Percentiles rank a stretch among this genome's conserved stretches.
These are phyloP conservation scores for Pteronura brasiliensis DNA, from an alignment of 2,113 vertebrate species.

Conservation along the genomic window DNA sequence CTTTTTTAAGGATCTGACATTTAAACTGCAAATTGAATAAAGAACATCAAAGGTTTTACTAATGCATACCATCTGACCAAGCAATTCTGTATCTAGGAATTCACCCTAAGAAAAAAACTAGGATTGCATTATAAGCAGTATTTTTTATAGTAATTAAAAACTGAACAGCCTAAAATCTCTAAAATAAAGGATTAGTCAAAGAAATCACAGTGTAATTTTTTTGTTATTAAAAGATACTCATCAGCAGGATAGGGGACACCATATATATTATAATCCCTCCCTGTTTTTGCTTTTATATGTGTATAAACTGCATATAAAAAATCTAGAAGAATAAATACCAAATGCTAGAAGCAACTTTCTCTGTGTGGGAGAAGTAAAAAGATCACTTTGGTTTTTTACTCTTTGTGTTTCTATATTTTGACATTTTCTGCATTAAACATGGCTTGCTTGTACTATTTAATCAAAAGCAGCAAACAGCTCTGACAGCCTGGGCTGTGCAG, in stretches of 20 bases:
- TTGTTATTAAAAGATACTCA: background rate
- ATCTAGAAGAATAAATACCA: conserved; percentile 34
- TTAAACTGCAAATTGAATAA: conserved; percentile 30
- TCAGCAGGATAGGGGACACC: background rate
- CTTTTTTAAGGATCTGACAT: conserved; percentile 23
- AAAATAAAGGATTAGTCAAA: background rate
- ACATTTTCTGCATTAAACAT: conserved; percentile 2
- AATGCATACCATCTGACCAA: conserved; percentile 6
- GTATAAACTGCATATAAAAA: background rate
- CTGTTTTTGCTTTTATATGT: background rate
- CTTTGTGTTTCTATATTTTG: conserved; percentile 23
- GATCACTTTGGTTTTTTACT: background rate
- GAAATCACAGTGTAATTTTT: background rate
- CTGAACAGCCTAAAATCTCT: background rate
- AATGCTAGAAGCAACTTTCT: conserved; percentile 22
- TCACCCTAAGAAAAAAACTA: background rate
- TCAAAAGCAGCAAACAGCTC: background rate
- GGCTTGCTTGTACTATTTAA: background rate
- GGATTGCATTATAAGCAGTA: background rate
- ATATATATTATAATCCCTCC: background rate
- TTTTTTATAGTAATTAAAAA: conserved; percentile 14
- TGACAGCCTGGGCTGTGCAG: background rate
- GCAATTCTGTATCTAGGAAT: background rate
- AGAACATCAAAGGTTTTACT: conserved; percentile 13
- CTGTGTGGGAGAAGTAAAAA: background rate